Base-by-base conservation (phyloP, 2,113 vertebrate species). In the Gymnarchus niloticus region DNA sequence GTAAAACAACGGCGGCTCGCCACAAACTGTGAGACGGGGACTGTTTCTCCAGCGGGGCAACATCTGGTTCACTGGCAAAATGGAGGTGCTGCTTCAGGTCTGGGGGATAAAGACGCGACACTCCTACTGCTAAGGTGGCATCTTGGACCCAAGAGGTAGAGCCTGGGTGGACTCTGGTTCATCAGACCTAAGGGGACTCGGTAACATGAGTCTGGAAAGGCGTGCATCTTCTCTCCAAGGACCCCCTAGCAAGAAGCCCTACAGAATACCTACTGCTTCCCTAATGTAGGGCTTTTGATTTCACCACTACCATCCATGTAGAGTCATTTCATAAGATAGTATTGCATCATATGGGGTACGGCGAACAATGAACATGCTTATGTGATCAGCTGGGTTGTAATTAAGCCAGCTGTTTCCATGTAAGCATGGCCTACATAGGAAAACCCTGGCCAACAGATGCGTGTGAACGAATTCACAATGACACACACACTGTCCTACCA, bases 351-450 rank as follows among this genome's bases (percentile, higher is more conserved):
- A 2, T 46, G 23, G 23, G 44, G 44, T 1, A 48, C 76, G 46
- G 44, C 87, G 89, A 93, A 94, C 91, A 87, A 90, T 90, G 90
- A 92, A 90, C 90, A 90, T 57, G 49, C 86, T 86, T 89, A 88
- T 85, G 52, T 85, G 90, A 89, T 89, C 90, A 85, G 90, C 88
- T 92, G 90, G 89, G 90, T 83, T 89, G 88, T 91, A 92, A 93
- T 92, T 93, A 92, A 90, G 88, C 0, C 89, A 84, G 87, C 83
- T 88, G 91, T 90, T 91, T 78, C 76, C 44, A 2, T 48, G 76
- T 41, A 33, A 78, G 44, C 37, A 7, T 78, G 76, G 33, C 76
- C 73, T 48, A 48, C 21, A 48, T 46, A 48, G 73, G 19, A 77
- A 41, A 33, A 5, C 91, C 88, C 85, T 84, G 92, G 90, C 65